These are phyloP conservation scores for Scaptomyza pallida DNA, from an alignment of 1,140 invertebrate species.

Conservation along the genomic window DNA sequence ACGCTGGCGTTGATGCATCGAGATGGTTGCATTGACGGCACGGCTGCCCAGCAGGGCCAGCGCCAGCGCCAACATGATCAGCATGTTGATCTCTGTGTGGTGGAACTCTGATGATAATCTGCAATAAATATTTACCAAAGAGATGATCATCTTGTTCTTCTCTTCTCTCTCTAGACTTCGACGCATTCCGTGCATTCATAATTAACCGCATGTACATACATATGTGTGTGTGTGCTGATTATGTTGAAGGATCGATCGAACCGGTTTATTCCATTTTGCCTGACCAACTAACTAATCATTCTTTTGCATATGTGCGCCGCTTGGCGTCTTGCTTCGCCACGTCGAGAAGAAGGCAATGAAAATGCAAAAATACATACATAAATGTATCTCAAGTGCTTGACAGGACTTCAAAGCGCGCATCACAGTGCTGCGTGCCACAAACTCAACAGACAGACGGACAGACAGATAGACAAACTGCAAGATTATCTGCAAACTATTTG, in stretches of 20 bases:
- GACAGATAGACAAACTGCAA: slow-evolving; percentile 33
- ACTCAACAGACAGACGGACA: slow-evolving; percentile 52
- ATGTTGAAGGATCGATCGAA: slow-evolving; percentile 69
- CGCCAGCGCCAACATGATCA: slow-evolving; percentile 48
- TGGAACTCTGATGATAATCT: slow-evolving; percentile 52
- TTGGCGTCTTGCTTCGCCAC: slow-evolving; percentile 17
- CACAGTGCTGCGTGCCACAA: slow-evolving; percentile 76
- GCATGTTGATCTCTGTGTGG: slow-evolving; percentile 38
- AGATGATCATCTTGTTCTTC: slow-evolving; percentile 44
- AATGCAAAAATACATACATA: slow-evolving; percentile 81
- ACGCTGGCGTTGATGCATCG: slow-evolving; percentile 59
- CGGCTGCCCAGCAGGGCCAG: slow-evolving; percentile 40
- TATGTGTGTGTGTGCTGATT: slow-evolving; percentile 60
- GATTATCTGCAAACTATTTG: neutral
- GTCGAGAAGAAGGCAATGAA: slow-evolving; percentile 73
- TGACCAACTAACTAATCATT: slow-evolving; percentile 80
- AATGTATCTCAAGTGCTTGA: slow-evolving; percentile 82
- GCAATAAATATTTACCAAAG: slow-evolving; percentile 58
- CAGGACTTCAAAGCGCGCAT: slow-evolving; percentile 81
- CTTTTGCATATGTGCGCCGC: slow-evolving; percentile 57
- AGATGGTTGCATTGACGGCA: slow-evolving; percentile 5
- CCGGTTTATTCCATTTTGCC: slow-evolving; percentile 76
- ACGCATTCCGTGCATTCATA: slow-evolving; percentile 74
- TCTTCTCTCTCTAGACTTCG: neutral
- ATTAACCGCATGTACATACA: slow-evolving; percentile 64